A percentile compares a stretch with the other conserved stretches of the same genome.
Evolutionary conservation across 2,113 vertebrate species (phyloP).

Genomic region (Melanotaenia duboulayi): DNA sequence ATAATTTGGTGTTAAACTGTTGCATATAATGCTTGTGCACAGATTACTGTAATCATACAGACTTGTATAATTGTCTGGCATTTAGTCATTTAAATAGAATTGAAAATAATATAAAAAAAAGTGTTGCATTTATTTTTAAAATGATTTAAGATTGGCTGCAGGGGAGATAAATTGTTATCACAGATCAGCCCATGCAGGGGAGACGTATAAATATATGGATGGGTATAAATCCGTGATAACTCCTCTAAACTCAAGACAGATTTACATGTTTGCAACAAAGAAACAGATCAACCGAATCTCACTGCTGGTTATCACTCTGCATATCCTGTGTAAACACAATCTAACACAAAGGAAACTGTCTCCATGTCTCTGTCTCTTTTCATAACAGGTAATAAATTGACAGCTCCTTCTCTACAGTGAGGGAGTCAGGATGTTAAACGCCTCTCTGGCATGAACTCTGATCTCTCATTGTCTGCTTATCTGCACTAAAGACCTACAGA

Average conservation of each 20-base stretch:
- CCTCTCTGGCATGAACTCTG: conserved; percentile 44
- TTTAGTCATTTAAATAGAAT: neutral
- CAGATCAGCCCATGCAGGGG: conserved; percentile 30
- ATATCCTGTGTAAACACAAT: neutral
- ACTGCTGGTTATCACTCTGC: neutral
- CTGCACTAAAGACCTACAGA: conserved; percentile 70
- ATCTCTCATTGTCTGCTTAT: conserved; percentile 77
- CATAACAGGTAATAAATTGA: conserved; percentile 40
- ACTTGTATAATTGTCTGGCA: neutral
- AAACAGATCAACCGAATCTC: conserved; percentile 39
- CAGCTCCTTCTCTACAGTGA: conserved; percentile 14
- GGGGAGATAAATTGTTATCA: conserved; percentile 49
- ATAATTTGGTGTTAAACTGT: conserved; percentile 16
- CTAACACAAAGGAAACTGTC: neutral
- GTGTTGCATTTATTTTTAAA: neutral
- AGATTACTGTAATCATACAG: neutral
- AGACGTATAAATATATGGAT: conserved; percentile 9
- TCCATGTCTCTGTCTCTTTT: neutral
- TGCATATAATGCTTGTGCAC: conserved; percentile 3
- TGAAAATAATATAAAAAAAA: no score
- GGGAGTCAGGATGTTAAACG: conserved; percentile 54
- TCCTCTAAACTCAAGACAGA: conserved; percentile 30
- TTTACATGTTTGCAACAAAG: conserved; percentile 30
- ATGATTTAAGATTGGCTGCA: no score
- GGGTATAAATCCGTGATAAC: conserved; percentile 42